Percentiles rank a stretch among this genome's conserved stretches.
Conservation (phyloP, 2,888 invertebrate genomes). For the Cactoblastis cactorum region DNA sequence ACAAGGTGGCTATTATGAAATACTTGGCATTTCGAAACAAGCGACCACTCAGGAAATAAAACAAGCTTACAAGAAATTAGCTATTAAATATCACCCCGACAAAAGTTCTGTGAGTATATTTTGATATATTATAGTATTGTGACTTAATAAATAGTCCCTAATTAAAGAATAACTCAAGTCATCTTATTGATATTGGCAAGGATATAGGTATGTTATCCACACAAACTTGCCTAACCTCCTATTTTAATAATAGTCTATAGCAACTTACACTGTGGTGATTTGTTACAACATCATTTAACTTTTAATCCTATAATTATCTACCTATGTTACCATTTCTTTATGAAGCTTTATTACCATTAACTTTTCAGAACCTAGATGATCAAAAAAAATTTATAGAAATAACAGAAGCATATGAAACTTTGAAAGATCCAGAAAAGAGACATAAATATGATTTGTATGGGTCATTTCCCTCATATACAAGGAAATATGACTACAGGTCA, state of each 20-base stretch:
- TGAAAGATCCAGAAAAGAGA: conserved; percentile 89
- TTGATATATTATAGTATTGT: conserved; percentile 3
- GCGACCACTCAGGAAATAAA: conserved; percentile 85
- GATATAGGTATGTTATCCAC: too few species aligned
- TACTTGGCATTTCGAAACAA: conserved; percentile 82
- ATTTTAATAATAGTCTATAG: too few species aligned
- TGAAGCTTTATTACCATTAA: too few species aligned
- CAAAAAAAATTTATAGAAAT: conserved; percentile 88
- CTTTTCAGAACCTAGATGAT: conserved; percentile 82
- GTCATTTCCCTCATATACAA: conserved; percentile 75
- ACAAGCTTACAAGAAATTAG: conserved; percentile 88
- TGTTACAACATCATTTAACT: too few species aligned
- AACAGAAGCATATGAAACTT: conserved; percentile 90
- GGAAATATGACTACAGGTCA: conserved; percentile 79
- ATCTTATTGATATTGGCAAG: too few species aligned
- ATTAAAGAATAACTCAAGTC: too few species aligned
- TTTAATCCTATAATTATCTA: too few species aligned
- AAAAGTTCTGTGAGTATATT: conserved; percentile 79
- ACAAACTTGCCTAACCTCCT: too few species aligned
- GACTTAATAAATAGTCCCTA: too few species aligned
- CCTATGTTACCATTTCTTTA: too few species aligned
- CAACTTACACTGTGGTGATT: too few species aligned
- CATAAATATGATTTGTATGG: conserved; percentile 90
- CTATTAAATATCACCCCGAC: conserved; percentile 87
- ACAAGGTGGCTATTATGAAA: conserved; percentile 77